Evolutionary conservation across 2,888 invertebrate species (phyloP), one percentile per base, ranked within the genome.

Genomic region (Agonopterix alstromeriana): DNA sequence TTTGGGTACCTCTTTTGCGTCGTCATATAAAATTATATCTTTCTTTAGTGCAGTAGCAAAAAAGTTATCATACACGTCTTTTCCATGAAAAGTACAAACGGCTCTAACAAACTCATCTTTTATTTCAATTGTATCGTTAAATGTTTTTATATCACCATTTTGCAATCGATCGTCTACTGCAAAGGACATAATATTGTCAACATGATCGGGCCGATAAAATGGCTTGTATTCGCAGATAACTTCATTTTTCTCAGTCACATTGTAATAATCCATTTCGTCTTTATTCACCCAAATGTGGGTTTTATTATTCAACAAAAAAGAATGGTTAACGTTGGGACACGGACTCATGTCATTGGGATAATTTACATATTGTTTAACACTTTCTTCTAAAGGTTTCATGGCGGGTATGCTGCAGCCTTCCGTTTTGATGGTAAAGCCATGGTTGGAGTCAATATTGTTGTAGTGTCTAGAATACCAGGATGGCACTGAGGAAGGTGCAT

Each of bases 31-130:
- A 2, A 43, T 52, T 35, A 63, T 57, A 47, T 58, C 45, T 64
- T 71, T 78, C 49, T 85, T 63, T 35, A 89, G 90, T 10, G 91
- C 83, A 65, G 93, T 93, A n/a, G 90, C 73, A 67, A 92, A 92
- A 60, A 90, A 93, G 65, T 94, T 93, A 51, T 88, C 84, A 63
- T 93, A 93, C 43, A 92, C 73, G 10, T 71, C 61, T 17, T 57
- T 65, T 0, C 68, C 70, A 36, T 82, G 63, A 50, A 79, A 69
- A 8, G 62, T 77, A 70, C 95, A 95, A 41, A 76, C 81, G 12
- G 94, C 91, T 66, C 86, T 86, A 1, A 94, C 84, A 65, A 93
- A 94, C 71, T 95, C 94, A 43, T 89, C 81, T 3, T 62, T 63
- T 3, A 89, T 73, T 51, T 70, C 57, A 52, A 79, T 72, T 1